phyloP scores from a whole-genome alignment of 2,797 vertebrate genomes.

The Enteromius unitaeniatus region DNA sequence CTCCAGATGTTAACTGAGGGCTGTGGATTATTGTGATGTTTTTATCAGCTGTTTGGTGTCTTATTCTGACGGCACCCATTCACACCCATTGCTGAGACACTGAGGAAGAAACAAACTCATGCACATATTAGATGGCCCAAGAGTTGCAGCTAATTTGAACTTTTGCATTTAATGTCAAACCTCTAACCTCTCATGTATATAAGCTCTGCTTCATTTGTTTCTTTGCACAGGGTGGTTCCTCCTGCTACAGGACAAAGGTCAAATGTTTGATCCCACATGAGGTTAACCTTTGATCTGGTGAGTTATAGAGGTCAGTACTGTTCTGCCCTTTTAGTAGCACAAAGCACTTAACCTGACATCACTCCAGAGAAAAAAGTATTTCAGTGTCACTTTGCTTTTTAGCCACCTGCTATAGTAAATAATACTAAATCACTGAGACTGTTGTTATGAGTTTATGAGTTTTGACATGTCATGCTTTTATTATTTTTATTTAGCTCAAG shows the following conservation, averaged over 20 bases:
- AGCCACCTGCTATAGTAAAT: neutral
- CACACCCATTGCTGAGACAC: neutral
- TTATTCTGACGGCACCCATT: slow-evolving; percentile 3
- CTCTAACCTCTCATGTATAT: neutral
- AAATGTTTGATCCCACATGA: neutral
- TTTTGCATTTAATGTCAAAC: neutral
- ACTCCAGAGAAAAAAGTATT: neutral
- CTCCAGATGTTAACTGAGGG: neutral
- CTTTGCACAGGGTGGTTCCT: neutral
- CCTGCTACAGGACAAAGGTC: slow-evolving; percentile 1
- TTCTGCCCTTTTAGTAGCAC: neutral
- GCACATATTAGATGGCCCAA: neutral
- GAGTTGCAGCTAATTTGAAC: neutral
- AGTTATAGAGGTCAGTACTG: neutral
- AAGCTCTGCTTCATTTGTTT: neutral
- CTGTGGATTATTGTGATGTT: neutral
- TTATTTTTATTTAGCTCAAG: neutral
- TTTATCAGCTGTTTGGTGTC: neutral
- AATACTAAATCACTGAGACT: neutral
- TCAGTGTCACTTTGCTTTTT: neutral
- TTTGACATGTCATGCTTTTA: neutral
- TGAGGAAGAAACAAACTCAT: neutral
- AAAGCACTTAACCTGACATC: neutral
- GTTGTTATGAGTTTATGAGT: no score
- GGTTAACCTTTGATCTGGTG: slow-evolving; percentile 8